Conservation (phyloP, 1,140 invertebrate genomes). For the Drosophila ercepeae region DNA sequence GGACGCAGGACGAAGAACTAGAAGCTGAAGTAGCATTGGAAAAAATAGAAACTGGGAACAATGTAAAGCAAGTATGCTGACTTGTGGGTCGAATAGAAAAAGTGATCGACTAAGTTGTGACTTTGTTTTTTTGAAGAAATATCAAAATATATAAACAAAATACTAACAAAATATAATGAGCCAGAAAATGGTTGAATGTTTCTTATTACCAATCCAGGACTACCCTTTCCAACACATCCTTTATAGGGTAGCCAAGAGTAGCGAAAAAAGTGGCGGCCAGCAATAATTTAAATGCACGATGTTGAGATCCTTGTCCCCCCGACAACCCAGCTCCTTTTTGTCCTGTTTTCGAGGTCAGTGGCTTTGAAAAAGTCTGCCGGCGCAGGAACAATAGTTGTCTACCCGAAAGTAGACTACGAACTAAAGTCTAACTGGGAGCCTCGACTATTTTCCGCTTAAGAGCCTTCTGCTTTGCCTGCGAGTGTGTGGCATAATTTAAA, state of each 20-base stretch:
- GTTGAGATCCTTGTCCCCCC: slow-evolving; percentile 63
- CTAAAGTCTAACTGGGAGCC: slow-evolving; percentile 23
- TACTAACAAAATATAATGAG: background rate
- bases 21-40: slow-evolving; percentile 12
- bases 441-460: background rate
- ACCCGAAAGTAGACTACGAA: slow-evolving; percentile 64
- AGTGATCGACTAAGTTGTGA: slow-evolving; percentile 1
- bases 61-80: slow-evolving; percentile 46
- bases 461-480: background rate
- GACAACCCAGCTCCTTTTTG: background rate
- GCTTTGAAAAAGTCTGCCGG: slow-evolving; percentile 71
- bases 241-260: slow-evolving; percentile 2
- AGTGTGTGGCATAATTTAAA: slow-evolving; percentile 72
- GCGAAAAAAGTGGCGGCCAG: slow-evolving; percentile 52
- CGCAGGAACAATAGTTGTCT: slow-evolving; percentile 54
- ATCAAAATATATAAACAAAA: background rate
- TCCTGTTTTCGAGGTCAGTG: slow-evolving; percentile 70
- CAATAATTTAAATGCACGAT: slow-evolving; percentile 78
- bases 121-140: background rate
- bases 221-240: background rate
- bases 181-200: no score
- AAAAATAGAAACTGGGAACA: slow-evolving; percentile 16
- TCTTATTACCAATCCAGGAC: background rate
- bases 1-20: slow-evolving; percentile 19
- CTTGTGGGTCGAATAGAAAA: background rate